These are phyloP conservation scores for Euphysa ruthae DNA, from an alignment of 30 jellyfish, hydroid and myxozoan species.

Conservation along the genomic window DNA sequence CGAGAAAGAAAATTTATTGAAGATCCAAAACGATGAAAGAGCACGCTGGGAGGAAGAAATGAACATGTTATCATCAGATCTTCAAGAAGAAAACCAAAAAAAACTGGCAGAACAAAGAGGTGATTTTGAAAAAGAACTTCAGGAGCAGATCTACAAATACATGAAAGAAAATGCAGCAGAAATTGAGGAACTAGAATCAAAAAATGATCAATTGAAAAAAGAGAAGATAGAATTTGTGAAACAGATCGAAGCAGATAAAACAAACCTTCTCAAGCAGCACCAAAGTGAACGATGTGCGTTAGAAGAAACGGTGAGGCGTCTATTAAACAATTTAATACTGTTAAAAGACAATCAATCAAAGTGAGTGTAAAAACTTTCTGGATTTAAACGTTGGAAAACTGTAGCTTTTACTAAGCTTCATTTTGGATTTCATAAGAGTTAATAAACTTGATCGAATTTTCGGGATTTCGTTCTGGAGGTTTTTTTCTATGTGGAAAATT, in stretches of 20 bases:
- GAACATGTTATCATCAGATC: slow-evolving; percentile 25
- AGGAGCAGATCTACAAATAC: slow-evolving; percentile 23
- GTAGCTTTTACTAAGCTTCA: no score
- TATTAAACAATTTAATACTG: slow-evolving; percentile 39
- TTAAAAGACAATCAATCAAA: slow-evolving; percentile 27
- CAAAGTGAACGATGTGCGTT: slow-evolving; percentile 51
- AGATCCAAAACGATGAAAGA: slow-evolving; percentile 76
- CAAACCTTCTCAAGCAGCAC: not conserved
- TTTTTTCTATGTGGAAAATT: no score
- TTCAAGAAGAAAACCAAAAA: slow-evolving; percentile 42
- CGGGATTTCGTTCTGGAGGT: no score
- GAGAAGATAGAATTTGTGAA: slow-evolving; percentile 11
- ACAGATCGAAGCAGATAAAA: slow-evolving; percentile 14
- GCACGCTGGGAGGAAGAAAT: slow-evolving; percentile 80
- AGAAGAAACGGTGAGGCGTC: slow-evolving; percentile 49
- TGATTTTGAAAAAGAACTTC: slow-evolving; percentile 54
- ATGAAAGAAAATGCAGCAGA: slow-evolving; percentile 33
- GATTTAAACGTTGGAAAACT: no score
- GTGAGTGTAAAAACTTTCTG: not conserved
- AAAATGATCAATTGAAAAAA: slow-evolving; percentile 27
- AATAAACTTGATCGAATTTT: no score
- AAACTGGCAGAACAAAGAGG: slow-evolving; percentile 64
- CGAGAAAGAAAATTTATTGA: slow-evolving; percentile 53
- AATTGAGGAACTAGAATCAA: slow-evolving; percentile 31
- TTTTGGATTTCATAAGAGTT: no score